Evolutionary conservation across 2,113 vertebrate genomes (phyloP).

Genomic region (Sigmodon hispidus): DNA sequence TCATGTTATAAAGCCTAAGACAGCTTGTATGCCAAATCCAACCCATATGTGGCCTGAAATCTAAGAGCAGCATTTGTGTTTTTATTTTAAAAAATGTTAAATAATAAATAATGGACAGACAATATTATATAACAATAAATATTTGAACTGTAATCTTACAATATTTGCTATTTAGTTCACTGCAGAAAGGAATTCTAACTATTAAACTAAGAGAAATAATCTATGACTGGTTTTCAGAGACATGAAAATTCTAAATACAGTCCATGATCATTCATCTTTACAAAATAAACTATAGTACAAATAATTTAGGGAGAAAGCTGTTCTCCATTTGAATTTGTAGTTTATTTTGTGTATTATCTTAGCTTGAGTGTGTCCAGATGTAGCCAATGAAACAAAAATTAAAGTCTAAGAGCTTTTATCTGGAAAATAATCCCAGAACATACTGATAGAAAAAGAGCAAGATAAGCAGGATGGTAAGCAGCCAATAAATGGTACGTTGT

Average conservation of each 20-base stretch:
- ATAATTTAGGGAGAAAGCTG: neutral
- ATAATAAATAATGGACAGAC: neutral
- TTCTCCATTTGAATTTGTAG: slow-evolving; percentile 9
- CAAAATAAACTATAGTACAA: neutral
- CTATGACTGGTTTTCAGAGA: neutral
- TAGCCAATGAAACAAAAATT: neutral
- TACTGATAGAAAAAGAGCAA: rapidly evolving
- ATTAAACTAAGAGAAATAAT: neutral
- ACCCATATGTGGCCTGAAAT: neutral
- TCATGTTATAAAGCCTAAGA: slow-evolving; percentile 18
- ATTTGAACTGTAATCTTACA: neutral
- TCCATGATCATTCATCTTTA: neutral
- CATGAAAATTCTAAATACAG: neutral
- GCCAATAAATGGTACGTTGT: neutral
- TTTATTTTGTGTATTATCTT: neutral
- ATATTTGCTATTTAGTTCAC: slow-evolving; percentile 8
- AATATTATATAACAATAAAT: neutral
- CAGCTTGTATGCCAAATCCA: neutral
- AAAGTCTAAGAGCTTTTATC: neutral
- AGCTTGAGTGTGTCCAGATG: slow-evolving; percentile 5
- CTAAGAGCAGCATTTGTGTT: neutral
- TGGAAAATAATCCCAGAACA: slow-evolving; percentile 5
- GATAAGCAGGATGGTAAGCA: neutral
- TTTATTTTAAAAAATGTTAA: slow-evolving; percentile 28
- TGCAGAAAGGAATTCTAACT: neutral